Evolutionary conservation across 2,113 vertebrate genomes (phyloP), one percentile per base, ranked within the genome.

Genomic region (Ochotona curzoniae): DNA sequence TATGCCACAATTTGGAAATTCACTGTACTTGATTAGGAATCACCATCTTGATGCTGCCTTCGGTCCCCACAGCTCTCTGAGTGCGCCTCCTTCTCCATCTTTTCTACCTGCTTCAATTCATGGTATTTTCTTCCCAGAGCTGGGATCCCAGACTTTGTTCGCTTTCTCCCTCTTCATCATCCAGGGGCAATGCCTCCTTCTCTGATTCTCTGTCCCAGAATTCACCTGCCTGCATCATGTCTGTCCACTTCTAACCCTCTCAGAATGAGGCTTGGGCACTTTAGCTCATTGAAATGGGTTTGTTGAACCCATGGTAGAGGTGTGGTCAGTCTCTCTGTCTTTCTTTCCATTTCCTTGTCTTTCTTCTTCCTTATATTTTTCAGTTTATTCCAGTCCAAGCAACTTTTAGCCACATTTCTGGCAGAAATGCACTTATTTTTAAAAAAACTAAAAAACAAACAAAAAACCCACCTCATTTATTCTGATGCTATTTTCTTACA

Each of bases 21-120:
- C n/a, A 70, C 38, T 89, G 61, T 44, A 93, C 91, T 91, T 93
- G 44, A 32, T 79, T 75, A 86, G 54, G 61, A 90, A 90, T 80
- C 57, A 47, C 79, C 35, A 57, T 54, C 28, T 82, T 91, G 64
- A 49, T 71, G 74, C 74, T 87, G 7, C 49, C 57, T 21, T 71
- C 32, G 18, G 14, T 57, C 18, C 54, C 18, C 54, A 57, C 51
- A 51, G 10, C 78, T n/a, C 32, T 61, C 11, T 66, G 32, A 5
- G 70, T 17, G 67, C 23, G 35, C 67, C 51, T 78, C 20, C 12
- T 61, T 63, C 47, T 73, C 67, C 3, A 8, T 57, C 23, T 38
- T 75, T 23, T 32, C 60, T 4, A 12, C 0, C 0, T 71, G 70
- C 60, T 92, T 44, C 38, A 6, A 54, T 63, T 51, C n/a, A 12